Conservation (phyloP, 2,888 invertebrate species). For the Mesoligia furuncula region DNA sequence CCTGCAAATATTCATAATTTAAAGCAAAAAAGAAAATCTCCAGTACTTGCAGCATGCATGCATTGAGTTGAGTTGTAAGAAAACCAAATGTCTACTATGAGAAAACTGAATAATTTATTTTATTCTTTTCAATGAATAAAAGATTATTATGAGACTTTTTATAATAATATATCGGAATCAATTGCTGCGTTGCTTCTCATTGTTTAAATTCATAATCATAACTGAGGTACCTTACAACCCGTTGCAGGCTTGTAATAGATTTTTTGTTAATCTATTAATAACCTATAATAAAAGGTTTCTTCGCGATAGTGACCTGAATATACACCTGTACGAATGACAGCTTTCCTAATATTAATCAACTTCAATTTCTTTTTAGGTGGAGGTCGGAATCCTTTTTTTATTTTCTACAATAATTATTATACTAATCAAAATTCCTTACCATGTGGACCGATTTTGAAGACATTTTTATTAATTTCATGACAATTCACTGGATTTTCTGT, state of each 20-base stretch:
- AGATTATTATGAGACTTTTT: neutral
- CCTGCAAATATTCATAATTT: slow-evolving; percentile 92
- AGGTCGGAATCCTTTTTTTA: neutral
- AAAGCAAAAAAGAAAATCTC: slow-evolving; percentile 80
- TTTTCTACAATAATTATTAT: neutral
- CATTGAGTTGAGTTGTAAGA: slow-evolving; percentile 58
- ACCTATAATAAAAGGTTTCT: neutral
- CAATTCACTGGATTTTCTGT: neutral
- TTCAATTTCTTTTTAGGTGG: neutral
- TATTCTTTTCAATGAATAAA: neutral
- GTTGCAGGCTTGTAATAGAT: neutral
- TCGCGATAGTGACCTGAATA: neutral
- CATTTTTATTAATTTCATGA: neutral
- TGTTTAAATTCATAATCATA: neutral
- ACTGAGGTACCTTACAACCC: neutral
- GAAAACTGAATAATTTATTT: neutral
- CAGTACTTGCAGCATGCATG: slow-evolving; percentile 84
- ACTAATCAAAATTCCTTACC: neutral
- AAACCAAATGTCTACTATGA: slow-evolving; percentile 43
- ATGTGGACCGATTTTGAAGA: neutral
- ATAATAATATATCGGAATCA: neutral
- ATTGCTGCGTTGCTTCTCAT: neutral
- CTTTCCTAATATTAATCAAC: neutral
- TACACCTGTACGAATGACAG: neutral
- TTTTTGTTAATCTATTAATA: neutral